Evolutionary conservation across 2,888 invertebrate genomes (phyloP).

Genomic region (Cheilosia soror): DNA sequence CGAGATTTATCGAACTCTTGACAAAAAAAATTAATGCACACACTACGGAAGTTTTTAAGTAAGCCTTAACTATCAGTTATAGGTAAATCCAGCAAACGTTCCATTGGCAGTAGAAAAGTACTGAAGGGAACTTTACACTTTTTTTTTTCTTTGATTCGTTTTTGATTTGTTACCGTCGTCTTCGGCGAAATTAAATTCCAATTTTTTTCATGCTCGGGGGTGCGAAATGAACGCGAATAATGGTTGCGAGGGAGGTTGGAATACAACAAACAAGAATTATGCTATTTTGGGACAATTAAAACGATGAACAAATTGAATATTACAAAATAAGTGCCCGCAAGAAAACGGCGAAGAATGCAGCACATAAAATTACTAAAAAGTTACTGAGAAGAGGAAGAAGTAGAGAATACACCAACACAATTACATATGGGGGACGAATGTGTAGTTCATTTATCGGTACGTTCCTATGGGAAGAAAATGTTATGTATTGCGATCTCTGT

Average conservation of each 20-base stretch:
- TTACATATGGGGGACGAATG: slow-evolving; percentile 36
- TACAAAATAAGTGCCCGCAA: slow-evolving; percentile 64
- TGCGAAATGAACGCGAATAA: slow-evolving; percentile 49
- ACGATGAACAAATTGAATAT: slow-evolving; percentile 51
- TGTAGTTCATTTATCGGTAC: slow-evolving; percentile 47
- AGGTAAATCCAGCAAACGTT: slow-evolving; percentile 29
- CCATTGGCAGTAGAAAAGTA: slow-evolving; percentile 52
- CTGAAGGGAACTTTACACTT: slow-evolving; percentile 51
- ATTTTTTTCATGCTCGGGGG: slow-evolving; percentile 26
- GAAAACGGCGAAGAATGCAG: slow-evolving; percentile 72
- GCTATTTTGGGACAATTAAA: slow-evolving; percentile 36
- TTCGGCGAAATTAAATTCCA: slow-evolving; percentile 56
- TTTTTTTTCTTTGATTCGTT: slow-evolving; percentile 42
- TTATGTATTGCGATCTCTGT: slow-evolving; percentile 41
- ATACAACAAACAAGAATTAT: slow-evolving; percentile 42
- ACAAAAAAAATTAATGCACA: slow-evolving; percentile 4
- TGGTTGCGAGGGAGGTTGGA: slow-evolving; percentile 7
- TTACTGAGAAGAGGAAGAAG: slow-evolving; percentile 58
- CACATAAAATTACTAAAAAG: slow-evolving; percentile 72
- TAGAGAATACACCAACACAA: slow-evolving; percentile 52
- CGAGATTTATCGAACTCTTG: not conserved
- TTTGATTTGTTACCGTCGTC: slow-evolving; percentile 61
- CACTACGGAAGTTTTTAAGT: not conserved
- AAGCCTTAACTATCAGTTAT: slow-evolving; percentile 18
- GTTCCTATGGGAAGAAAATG: slow-evolving; percentile 43